These are phyloP conservation scores for Delichon dasypus DNA, from an alignment of 2,797 vertebrate species.

Conservation along the genomic window DNA sequence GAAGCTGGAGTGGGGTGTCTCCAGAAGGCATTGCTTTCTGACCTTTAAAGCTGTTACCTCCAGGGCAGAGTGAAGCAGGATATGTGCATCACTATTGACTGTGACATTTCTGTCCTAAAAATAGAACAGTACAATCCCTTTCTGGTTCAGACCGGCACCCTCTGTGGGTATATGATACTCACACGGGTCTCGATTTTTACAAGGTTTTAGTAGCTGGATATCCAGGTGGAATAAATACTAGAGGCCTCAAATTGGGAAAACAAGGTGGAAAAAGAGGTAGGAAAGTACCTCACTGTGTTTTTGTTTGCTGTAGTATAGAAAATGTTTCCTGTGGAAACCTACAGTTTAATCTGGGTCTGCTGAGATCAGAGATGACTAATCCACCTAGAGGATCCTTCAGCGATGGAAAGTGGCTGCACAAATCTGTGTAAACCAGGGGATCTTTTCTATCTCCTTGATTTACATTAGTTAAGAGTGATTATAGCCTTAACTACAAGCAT, in stretches of 20 bases:
- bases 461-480: neutral
- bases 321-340: neutral
- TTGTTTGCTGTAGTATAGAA: neutral
- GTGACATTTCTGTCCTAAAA: constrained; percentile 57
- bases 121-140: constrained; percentile 29
- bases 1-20: neutral
- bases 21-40: constrained; percentile 2
- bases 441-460: neutral
- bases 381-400: neutral
- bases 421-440: neutral
- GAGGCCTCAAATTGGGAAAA: neutral
- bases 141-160: neutral
- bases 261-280: neutral
- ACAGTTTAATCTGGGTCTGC: neutral
- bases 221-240: neutral
- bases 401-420: neutral
- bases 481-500: neutral
- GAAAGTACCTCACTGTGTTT: neutral
- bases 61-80: constrained; percentile 33
- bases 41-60: constrained; percentile 50
- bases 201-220: neutral
- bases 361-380: constrained; percentile 24
- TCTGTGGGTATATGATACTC: neutral
- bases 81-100: constrained; percentile 35
- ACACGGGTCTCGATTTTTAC: neutral